Evolutionary conservation across 1,140 invertebrate species (phyloP), one percentile per base, ranked within the genome.

Genomic region (Tribolium madens): DNA sequence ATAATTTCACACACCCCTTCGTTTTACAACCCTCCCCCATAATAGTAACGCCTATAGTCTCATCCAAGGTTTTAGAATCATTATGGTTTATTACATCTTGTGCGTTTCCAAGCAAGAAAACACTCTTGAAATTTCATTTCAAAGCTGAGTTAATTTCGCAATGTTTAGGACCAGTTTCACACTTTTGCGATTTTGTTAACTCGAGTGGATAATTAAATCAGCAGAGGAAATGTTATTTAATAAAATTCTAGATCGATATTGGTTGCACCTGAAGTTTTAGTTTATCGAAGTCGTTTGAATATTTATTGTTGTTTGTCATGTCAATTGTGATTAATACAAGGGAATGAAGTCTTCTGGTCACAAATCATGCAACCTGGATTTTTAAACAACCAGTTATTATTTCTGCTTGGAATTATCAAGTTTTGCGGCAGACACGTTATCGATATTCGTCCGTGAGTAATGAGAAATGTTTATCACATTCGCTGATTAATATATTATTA

Each of bases 1-100:
- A 33, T 64, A 64, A 64, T 64, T 64, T 14, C 26, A 64, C 52
- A 57, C 52, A 64, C 57, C 57, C 57, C 26, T 64, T 64, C 57
- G 14, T 33, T 64, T 33, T 26, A 31, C n/a, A 10, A n/a, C 26
- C 57, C 14, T 33, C 57, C 57, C 57, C 9, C 7, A 33, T 14
- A 64, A 13, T 33, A 64, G 57, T 13, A 18, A 33, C 21, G 57
- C n/a, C 57, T 33, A 18, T 14, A 64, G 57, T 64, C 57, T 33
- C 12, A 21, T 33, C 57, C 26, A n/a, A 64, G 57, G 21, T 64
- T 64, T 60, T 64, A 64, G 57, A 64, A 64, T 33, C 26, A 64
- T 33, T 31, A 33, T 64, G 26, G 21, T 64, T 64, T 64, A 64
- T 64, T 64, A 33, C 57, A 64, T 31, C 57, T 64, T 64, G 18